These are phyloP conservation scores for Sarcoramphus papa DNA, from an alignment of 2,797 vertebrate genomes.

Conservation along the genomic window DNA sequence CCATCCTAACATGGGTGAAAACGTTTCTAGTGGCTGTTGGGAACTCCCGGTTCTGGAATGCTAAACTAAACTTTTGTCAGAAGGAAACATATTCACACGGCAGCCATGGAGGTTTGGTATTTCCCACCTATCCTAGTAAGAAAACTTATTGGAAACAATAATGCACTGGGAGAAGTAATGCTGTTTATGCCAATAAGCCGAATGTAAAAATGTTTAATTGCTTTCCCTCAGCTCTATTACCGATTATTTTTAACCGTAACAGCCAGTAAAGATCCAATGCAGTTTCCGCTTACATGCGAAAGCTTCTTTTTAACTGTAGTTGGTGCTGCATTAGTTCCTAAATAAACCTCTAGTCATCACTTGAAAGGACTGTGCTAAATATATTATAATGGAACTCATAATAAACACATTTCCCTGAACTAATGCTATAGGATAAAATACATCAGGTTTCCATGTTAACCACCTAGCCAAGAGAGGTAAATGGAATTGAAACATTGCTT, in stretches of 20 bases:
- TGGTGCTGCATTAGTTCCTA: constrained; percentile 11
- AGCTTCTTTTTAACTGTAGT: not conserved
- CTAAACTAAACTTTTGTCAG: not conserved
- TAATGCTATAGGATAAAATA: not conserved
- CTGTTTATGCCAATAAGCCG: not conserved
- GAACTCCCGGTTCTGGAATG: not conserved
- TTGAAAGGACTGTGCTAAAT: not conserved
- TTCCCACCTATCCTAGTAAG: not conserved
- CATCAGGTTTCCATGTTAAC: not conserved
- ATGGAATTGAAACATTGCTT: not conserved
- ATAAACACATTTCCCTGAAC: constrained; percentile 44
- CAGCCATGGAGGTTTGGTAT: not conserved
- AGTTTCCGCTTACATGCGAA: not conserved
- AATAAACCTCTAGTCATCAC: constrained; percentile 5
- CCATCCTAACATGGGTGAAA: not conserved
- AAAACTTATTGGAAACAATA: not conserved
- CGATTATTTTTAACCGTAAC: not conserved
- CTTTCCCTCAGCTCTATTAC: not conserved
- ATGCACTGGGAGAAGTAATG: not conserved
- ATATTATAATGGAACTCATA: not conserved
- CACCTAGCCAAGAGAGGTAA: not conserved
- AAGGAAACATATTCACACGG: not conserved
- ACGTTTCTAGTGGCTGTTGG: not conserved
- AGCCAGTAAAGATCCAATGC: not conserved
- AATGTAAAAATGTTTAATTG: not conserved